Evolutionary conservation across 2,888 invertebrate genomes (phyloP).

Genomic region (Portevinia maculata): DNA sequence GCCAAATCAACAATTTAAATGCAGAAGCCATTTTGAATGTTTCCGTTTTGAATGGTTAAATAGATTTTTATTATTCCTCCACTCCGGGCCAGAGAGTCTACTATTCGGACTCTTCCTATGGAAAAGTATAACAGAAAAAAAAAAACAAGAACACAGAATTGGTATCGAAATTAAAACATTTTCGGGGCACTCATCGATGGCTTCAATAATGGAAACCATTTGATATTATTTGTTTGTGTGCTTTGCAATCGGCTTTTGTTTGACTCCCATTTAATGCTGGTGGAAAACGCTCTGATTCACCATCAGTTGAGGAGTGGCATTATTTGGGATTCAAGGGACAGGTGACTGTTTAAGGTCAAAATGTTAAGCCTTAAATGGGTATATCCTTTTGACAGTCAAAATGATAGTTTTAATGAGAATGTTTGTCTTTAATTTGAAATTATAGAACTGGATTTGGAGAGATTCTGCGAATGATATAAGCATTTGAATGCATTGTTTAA

Average conservation of each 20-base stretch:
- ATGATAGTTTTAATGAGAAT: conserved; percentile 44
- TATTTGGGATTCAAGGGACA: conserved; percentile 18
- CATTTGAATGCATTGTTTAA: too few species aligned
- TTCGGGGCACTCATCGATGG: conserved; percentile 31
- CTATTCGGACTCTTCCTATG: neutral
- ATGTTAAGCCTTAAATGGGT: conserved; percentile 34
- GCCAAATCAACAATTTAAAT: conserved; percentile 66
- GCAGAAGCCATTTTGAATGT: conserved; percentile 32
- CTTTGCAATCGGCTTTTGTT: conserved; percentile 37
- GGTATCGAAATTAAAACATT: conserved; percentile 62
- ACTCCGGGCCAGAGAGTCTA: too few species aligned
- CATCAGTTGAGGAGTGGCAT: conserved; percentile 22
- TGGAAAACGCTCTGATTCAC: conserved; percentile 40
- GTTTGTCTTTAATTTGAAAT: conserved; percentile 34
- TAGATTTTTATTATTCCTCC: conserved; percentile 56
- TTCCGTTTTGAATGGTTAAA: conserved; percentile 35
- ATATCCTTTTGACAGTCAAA: conserved; percentile 40
- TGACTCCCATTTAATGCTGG: conserved; percentile 12
- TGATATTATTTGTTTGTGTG: conserved; percentile 18
- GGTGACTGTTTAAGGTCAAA: conserved; percentile 22
- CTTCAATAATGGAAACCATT: conserved; percentile 7
- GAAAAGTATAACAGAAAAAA: conserved; percentile 14
- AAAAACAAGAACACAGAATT: conserved; percentile 22
- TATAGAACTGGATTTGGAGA: conserved; percentile 1
- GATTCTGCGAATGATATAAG: too few species aligned